phyloP scores from a whole-genome alignment of 2,888 invertebrate species.

The Drosophila melanosoma region DNA sequence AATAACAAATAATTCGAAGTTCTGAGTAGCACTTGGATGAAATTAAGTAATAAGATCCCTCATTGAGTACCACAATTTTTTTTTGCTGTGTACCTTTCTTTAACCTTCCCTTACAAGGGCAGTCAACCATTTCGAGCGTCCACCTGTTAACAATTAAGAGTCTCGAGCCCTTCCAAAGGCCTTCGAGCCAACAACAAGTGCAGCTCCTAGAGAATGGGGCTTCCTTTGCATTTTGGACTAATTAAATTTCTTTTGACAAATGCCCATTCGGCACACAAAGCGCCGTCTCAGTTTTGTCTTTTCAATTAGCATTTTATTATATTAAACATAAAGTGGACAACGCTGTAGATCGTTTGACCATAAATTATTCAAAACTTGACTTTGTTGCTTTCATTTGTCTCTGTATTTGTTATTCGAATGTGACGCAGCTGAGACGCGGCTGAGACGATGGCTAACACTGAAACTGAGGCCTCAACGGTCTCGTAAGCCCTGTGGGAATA shows the following conservation, averaged over 20 bases:
- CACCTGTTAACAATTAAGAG: constrained; percentile 65
- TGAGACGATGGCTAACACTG: constrained; percentile 2
- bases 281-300: constrained; percentile 57
- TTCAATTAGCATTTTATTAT: constrained; percentile 66
- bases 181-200: constrained; percentile 3
- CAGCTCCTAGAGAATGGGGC: constrained; percentile 17
- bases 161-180: constrained; percentile 54
- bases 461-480: constrained; percentile 7
- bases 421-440: constrained; percentile 55
- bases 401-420: constrained; percentile 52
- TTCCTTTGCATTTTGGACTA: constrained; percentile 26
- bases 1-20: no score
- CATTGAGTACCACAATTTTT: background rate
- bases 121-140: constrained; percentile 37
- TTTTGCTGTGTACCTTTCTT: background rate
- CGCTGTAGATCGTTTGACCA: constrained; percentile 38
- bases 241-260: constrained; percentile 73
- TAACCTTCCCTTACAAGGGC: constrained; percentile 9
- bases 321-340: constrained; percentile 50
- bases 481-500: constrained; percentile 66
- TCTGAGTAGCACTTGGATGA: background rate
- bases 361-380: constrained; percentile 74
- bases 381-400: constrained; percentile 55
- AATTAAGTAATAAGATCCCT: background rate
- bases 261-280: constrained; percentile 25